Conservation (phyloP, 2,797 vertebrate genomes). For the Enteromius trimaculatus region DNA sequence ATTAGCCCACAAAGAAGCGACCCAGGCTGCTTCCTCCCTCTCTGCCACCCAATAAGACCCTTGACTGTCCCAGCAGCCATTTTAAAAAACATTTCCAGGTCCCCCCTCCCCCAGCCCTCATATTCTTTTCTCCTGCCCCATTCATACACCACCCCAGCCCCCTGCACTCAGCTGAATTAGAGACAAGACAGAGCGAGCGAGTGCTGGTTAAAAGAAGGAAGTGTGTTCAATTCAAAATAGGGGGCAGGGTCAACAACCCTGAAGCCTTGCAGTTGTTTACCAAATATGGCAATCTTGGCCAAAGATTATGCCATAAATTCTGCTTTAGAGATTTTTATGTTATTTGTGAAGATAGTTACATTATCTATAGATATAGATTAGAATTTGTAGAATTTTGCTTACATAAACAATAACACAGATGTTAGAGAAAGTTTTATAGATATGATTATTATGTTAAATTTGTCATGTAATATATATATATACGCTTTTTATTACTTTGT, state of each 20-base stretch:
- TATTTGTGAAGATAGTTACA: neutral
- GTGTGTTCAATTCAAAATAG: constrained; percentile 25
- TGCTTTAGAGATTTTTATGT: neutral
- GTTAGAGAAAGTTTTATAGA: neutral
- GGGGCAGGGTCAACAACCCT: constrained; percentile 31
- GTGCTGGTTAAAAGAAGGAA: constrained; percentile 31
- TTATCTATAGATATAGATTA: neutral
- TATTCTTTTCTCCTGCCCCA: constrained; percentile 18
- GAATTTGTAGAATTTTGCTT: neutral
- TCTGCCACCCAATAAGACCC: constrained; percentile 56
- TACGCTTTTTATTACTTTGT: neutral
- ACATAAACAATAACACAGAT: neutral
- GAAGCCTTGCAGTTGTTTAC: neutral
- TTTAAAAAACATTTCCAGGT: constrained; percentile 53
- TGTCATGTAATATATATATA: neutral
- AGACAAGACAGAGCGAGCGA: constrained; percentile 24
- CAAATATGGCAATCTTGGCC: neutral
- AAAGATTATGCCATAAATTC: neutral
- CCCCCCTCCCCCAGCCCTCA: constrained; percentile 35
- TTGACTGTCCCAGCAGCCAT: constrained; percentile 47
- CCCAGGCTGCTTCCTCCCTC: constrained; percentile 73
- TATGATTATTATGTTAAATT: neutral
- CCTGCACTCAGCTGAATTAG: constrained; percentile 38
- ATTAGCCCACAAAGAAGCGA: constrained; percentile 77
- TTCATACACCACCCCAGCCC: neutral